These are phyloP conservation scores for Bubo scandiacus DNA, from an alignment of 2,113 vertebrate genomes.

Conservation along the genomic window DNA sequence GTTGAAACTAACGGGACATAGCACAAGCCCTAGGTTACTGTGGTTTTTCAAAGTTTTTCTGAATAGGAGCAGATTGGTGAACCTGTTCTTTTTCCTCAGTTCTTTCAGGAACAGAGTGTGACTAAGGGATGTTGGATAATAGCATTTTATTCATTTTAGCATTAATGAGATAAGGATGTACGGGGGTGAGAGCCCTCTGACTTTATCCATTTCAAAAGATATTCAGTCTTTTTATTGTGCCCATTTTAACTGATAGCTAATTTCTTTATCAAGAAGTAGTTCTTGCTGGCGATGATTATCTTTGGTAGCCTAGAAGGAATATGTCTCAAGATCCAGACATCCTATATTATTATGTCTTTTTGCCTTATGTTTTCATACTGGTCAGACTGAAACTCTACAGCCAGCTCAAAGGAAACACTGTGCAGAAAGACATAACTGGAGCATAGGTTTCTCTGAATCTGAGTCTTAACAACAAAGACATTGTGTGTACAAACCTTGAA, in stretches of 20 bases:
- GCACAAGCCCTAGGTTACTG: not conserved
- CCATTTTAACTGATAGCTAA: not conserved
- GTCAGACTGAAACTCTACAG: not conserved
- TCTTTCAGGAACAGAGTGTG: not conserved
- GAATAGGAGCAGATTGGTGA: not conserved
- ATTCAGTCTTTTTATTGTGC: not conserved
- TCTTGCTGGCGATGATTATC: not conserved
- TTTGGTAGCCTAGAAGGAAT: not conserved
- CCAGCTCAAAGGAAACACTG: not conserved
- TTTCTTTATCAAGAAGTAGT: not conserved
- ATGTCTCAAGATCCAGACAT: not conserved
- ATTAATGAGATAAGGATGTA: not conserved
- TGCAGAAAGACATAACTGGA: not conserved
- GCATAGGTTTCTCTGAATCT: not conserved
- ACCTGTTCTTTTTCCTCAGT: not conserved
- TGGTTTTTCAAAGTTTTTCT: not conserved
- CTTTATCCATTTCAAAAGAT: not conserved
- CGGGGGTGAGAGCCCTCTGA: not conserved
- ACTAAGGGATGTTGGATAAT: not conserved
- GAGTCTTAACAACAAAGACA: not conserved
- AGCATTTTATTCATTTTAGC: not conserved
- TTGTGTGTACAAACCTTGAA: not conserved
- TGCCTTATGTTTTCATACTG: not conserved
- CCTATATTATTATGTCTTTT: not conserved
- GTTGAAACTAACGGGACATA: not conserved